phyloP scores from a whole-genome alignment of 2,888 invertebrate species.

The Sclerodermus sp. region DNA sequence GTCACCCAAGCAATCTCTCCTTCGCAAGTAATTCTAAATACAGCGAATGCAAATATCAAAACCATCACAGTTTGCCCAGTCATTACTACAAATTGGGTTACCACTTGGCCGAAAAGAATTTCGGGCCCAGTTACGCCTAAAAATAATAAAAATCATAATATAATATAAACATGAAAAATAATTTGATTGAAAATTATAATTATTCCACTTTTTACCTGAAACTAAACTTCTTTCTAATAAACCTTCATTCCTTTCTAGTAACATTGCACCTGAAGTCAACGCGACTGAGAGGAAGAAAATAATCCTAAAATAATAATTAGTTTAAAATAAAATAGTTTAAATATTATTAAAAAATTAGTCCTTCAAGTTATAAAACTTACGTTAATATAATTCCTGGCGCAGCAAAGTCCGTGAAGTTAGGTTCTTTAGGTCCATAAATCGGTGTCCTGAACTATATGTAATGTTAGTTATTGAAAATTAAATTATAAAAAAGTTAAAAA shows the following conservation, averaged over 20 bases:
- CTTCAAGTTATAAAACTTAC: conserved; percentile 63
- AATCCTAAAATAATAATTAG: conserved; percentile 74
- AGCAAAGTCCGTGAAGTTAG: conserved; percentile 92
- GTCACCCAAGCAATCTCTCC: conserved; percentile 77
- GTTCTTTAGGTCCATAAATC: conserved; percentile 73
- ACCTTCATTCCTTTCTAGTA: conserved; percentile 87
- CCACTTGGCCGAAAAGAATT: conserved; percentile 83
- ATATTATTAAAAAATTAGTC: too few species aligned
- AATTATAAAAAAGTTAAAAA: conserved; percentile 8
- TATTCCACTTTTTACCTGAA: conserved; percentile 64
- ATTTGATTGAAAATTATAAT: too few species aligned
- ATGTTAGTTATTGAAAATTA: not conserved
- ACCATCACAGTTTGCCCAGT: conserved; percentile 79
- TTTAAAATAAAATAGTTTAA: too few species aligned
- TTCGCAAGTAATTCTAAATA: conserved; percentile 76
- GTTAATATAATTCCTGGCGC: conserved; percentile 90
- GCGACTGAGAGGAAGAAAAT: conserved; percentile 94
- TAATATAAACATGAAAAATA: not conserved
- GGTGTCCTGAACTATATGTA: conserved; percentile 72
- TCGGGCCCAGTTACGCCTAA: conserved; percentile 71
- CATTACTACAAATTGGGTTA: conserved; percentile 88
- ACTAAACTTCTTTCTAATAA: conserved; percentile 87
- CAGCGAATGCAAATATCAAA: conserved; percentile 74
- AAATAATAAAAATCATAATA: too few species aligned
- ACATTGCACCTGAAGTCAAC: conserved; percentile 86